phyloP scores from a whole-genome alignment of 2,888 invertebrate genomes.

The Mythimna lalbum region DNA sequence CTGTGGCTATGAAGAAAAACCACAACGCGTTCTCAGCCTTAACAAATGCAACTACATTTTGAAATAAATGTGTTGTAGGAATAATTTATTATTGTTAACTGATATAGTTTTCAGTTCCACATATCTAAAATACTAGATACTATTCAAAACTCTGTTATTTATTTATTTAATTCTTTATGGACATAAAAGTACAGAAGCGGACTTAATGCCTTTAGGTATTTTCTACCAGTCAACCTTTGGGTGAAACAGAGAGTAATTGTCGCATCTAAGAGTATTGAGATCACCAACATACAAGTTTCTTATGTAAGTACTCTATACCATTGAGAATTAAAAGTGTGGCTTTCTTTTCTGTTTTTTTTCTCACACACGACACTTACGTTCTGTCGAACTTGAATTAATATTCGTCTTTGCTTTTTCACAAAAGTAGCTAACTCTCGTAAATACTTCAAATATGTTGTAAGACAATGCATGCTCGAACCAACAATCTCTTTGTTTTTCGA shows the following conservation, averaged over 20 bases:
- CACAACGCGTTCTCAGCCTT: too few species aligned
- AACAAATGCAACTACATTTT: too few species aligned
- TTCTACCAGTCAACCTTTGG: too few species aligned
- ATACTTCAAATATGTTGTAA: slow-evolving; percentile 30
- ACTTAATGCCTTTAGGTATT: too few species aligned
- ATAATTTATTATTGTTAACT: background rate
- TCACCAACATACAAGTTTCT: background rate
- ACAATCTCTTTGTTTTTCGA: background rate
- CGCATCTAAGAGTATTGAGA: background rate
- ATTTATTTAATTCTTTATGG: too few species aligned
- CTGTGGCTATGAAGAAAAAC: too few species aligned
- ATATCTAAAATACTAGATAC: background rate
- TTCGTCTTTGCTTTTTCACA: slow-evolving; percentile 39
- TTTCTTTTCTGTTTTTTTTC: slow-evolving; percentile 12
- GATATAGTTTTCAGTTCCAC: background rate
- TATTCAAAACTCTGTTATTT: background rate
- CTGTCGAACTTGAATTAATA: slow-evolving; percentile 33
- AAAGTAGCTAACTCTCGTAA: slow-evolving; percentile 12
- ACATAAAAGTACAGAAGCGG: too few species aligned
- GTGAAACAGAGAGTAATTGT: too few species aligned
- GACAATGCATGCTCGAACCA: background rate
- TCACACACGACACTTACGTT: slow-evolving; percentile 21
- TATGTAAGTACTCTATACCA: background rate
- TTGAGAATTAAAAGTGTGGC: background rate
- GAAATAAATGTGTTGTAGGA: too few species aligned